Evolutionary conservation across 2,888 invertebrate genomes (phyloP).

Genomic region (Trichogramma evanescens): DNA sequence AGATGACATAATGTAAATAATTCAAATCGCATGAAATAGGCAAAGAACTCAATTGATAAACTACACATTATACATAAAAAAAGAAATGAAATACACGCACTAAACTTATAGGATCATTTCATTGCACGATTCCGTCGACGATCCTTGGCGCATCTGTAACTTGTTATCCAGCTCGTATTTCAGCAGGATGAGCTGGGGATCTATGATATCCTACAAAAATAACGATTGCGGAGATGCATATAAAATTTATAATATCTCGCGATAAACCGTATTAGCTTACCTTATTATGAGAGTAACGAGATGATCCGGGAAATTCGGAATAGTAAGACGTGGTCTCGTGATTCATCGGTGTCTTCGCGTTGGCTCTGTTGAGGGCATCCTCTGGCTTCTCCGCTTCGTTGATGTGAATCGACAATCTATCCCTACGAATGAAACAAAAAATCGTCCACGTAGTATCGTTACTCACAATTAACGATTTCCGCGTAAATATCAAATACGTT

Average conservation of each 20-base stretch:
- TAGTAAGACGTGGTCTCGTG: no score
- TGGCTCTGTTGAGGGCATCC: conserved; percentile 25
- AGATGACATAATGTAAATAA: no score
- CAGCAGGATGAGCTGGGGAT: conserved; percentile 35
- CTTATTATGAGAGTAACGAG: conserved; percentile 4
- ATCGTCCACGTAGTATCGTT: background rate
- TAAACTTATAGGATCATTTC: no score
- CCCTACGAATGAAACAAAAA: conserved; percentile 24
- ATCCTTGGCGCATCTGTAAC: conserved; percentile 23
- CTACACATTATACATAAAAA: no score
- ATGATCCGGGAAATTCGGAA: no score
- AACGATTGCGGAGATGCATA: background rate
- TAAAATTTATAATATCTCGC: background rate
- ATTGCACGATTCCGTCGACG: conserved; percentile 9
- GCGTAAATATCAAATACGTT: background rate
- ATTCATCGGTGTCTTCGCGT: no score
- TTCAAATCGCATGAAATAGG: no score
- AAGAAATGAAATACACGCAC: no score
- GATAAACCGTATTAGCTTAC: conserved; percentile 19
- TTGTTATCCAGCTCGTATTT: conserved; percentile 35
- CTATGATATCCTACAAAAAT: conserved; percentile 33
- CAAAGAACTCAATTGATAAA: no score
- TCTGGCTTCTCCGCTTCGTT: conserved; percentile 33
- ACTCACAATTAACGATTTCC: background rate
- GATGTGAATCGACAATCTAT: conserved; percentile 29